phyloP scores from a whole-genome alignment of 2,888 invertebrate species.

The Morpho achilles region DNA sequence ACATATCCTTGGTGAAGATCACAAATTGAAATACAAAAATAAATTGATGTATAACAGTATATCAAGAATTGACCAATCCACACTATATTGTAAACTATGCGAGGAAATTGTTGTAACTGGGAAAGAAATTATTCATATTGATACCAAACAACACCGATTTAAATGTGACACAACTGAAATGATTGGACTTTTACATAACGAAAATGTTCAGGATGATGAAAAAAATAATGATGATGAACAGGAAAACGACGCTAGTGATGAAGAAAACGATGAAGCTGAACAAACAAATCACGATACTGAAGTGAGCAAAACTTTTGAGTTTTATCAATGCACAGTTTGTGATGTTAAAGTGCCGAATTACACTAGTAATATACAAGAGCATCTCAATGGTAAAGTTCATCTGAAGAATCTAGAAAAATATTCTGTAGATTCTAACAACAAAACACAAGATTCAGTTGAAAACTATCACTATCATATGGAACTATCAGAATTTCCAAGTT shows the following conservation, averaged over 20 bases:
- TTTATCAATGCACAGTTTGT: slow-evolving; percentile 17
- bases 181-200: background rate
- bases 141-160: slow-evolving; percentile 4
- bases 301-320: background rate
- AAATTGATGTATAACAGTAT: slow-evolving; percentile 11
- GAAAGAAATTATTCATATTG: slow-evolving; percentile 22
- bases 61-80: background rate
- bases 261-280: background rate
- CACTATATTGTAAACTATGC: slow-evolving; percentile 19
- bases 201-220: background rate
- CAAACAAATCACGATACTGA: background rate
- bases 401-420: background rate
- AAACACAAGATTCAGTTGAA: background rate
- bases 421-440: background rate
- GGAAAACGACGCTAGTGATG: background rate
- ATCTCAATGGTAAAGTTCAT: slow-evolving; percentile 14
- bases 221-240: background rate
- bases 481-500: background rate
- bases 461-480: slow-evolving; percentile 5
- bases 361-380: slow-evolving; percentile 6
- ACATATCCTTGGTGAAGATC: slow-evolving; percentile 7
- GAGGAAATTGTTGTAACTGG: slow-evolving; percentile 7
- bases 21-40: slow-evolving; percentile 12
- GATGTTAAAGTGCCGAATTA: slow-evolving; percentile 17
- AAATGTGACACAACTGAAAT: background rate